Evolutionary conservation across 2,888 invertebrate species (phyloP).

Genomic region (Podabrus alpinus): DNA sequence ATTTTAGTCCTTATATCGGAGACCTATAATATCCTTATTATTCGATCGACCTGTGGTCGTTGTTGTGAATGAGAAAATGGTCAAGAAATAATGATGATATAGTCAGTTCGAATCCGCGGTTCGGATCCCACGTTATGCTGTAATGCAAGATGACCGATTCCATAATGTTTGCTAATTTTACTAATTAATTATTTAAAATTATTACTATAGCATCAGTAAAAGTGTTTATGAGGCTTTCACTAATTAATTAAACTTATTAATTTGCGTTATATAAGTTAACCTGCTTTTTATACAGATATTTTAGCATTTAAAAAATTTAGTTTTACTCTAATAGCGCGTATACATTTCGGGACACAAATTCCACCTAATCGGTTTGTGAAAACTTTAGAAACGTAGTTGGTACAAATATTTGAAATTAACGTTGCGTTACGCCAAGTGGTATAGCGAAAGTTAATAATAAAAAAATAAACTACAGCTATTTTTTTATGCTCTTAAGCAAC

Average conservation of each 20-base stretch:
- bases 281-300: not conserved
- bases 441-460: not conserved
- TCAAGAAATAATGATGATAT: too few relatives aligned
- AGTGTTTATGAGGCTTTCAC: not conserved
- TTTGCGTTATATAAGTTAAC: not conserved
- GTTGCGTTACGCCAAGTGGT: not conserved
- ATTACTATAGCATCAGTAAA: not conserved
- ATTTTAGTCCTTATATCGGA: not conserved
- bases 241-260: not conserved
- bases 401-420: not conserved
- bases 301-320: not conserved
- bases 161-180: not conserved
- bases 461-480: not conserved
- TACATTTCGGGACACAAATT: not conserved
- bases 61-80: too few relatives aligned
- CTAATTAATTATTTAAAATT: not conserved
- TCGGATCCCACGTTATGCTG: too few relatives aligned
- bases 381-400: not conserved
- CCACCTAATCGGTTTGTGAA: not conserved
- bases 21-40: too few relatives aligned
- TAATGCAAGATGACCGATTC: not conserved
- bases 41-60: too few relatives aligned
- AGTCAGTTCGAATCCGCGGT: too few relatives aligned
- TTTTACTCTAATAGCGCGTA: not conserved
- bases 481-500: not conserved